phyloP scores from a whole-genome alignment of 2,888 invertebrate genomes.

The Perizoma flavofasciatum region DNA sequence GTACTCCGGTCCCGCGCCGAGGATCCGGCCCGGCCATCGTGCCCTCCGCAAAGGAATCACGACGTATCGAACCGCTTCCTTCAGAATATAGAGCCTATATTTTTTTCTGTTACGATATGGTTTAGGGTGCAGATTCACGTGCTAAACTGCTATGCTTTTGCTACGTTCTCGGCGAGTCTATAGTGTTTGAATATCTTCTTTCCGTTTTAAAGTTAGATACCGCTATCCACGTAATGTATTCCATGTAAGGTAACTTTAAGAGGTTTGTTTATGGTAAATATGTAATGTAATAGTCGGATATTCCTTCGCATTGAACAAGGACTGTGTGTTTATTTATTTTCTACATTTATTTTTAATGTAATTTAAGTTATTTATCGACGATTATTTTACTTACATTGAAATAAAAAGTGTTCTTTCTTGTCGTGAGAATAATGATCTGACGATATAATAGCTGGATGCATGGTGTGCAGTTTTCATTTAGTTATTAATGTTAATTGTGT shows the following conservation, averaged over 20 bases:
- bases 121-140: slow-evolving; percentile 80
- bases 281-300: slow-evolving; percentile 70
- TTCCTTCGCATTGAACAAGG: slow-evolving; percentile 77
- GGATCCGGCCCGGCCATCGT: slow-evolving; percentile 40
- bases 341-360: slow-evolving; percentile 61
- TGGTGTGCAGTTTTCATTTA: slow-evolving; percentile 65
- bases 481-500: slow-evolving; percentile 52
- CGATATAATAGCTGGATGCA: slow-evolving; percentile 58
- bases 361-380: slow-evolving; percentile 79
- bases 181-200: slow-evolving; percentile 59
- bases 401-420: slow-evolving; percentile 58
- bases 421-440: slow-evolving; percentile 69
- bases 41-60: slow-evolving; percentile 18
- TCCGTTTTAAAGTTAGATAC: slow-evolving; percentile 66
- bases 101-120: slow-evolving; percentile 68
- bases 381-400: slow-evolving; percentile 62
- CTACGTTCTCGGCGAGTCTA: slow-evolving; percentile 74
- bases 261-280: slow-evolving; percentile 71
- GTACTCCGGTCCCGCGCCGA: slow-evolving; percentile 64
- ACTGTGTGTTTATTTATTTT: slow-evolving; percentile 82
- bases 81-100: slow-evolving; percentile 52
- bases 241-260: slow-evolving; percentile 77
- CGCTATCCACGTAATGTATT: slow-evolving; percentile 75
- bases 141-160: slow-evolving; percentile 79
- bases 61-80: slow-evolving; percentile 60